phyloP scores from a whole-genome alignment of 1,140 invertebrate species.

The Nephotettix cincticeps region DNA sequence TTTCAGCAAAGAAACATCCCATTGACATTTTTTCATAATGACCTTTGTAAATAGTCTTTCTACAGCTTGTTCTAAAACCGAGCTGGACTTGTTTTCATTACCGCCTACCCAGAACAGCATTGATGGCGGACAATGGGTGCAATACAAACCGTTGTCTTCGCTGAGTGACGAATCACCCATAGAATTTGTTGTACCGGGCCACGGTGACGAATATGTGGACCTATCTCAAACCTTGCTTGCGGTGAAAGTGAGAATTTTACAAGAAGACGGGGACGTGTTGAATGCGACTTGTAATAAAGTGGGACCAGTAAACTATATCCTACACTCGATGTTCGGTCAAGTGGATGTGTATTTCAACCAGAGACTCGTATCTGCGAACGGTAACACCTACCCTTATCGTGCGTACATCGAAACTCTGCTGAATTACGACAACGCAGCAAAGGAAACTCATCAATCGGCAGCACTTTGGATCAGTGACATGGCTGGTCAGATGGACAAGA shows the following conservation, averaged over 20 bases:
- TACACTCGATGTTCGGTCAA: constrained; percentile 32
- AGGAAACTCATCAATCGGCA: constrained; percentile 17
- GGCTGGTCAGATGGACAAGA: not conserved
- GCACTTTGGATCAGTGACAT: constrained; percentile 13
- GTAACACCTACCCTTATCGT: constrained; percentile 28
- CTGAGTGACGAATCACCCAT: constrained; percentile 45
- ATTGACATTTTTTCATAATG: no score
- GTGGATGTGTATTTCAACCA: constrained; percentile 31
- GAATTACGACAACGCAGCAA: constrained; percentile 26
- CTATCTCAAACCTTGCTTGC: constrained; percentile 46
- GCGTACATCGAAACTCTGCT: constrained; percentile 26
- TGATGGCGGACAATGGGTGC: constrained; percentile 41
- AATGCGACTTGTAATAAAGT: not conserved
- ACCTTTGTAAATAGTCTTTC: no score
- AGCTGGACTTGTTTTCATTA: constrained; percentile 30
- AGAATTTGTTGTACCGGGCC: constrained; percentile 47
- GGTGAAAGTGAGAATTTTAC: constrained; percentile 42
- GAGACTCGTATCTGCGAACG: constrained; percentile 28
- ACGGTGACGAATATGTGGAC: constrained; percentile 47
- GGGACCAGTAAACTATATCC: constrained; percentile 28
- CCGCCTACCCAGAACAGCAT: constrained; percentile 39
- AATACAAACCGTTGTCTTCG: constrained; percentile 48
- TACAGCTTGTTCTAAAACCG: not conserved
- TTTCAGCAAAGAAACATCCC: no score
- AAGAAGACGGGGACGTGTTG: constrained; percentile 21